phyloP scores from a whole-genome alignment of 2,888 invertebrate species.

The Silvanus unidentatus region DNA sequence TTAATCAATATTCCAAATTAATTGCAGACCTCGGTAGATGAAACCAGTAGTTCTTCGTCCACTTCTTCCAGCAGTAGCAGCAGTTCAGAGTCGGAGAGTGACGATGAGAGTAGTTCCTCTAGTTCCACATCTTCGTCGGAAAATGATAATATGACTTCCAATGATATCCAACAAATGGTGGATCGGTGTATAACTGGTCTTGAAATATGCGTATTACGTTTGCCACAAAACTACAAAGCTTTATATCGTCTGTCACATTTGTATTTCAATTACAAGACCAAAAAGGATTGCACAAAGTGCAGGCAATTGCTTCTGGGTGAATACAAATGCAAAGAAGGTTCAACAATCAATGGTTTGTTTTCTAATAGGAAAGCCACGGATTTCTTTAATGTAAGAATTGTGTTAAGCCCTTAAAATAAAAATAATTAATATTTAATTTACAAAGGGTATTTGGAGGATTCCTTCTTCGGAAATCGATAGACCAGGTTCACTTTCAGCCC shows the following conservation, averaged over 20 bases:
- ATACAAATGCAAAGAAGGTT: slow-evolving; percentile 60
- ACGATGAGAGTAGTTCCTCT: slow-evolving; percentile 47
- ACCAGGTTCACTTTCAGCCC: slow-evolving; percentile 85
- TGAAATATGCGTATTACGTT: slow-evolving; percentile 77
- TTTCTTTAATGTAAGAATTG: slow-evolving; percentile 72
- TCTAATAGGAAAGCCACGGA: slow-evolving; percentile 77
- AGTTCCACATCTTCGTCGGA: slow-evolving; percentile 35
- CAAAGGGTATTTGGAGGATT: slow-evolving; percentile 84
- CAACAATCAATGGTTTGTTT: slow-evolving; percentile 75
- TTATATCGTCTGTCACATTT: slow-evolving; percentile 81
- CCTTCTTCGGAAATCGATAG: slow-evolving; percentile 86
- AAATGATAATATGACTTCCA: slow-evolving; percentile 37
- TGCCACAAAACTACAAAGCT: slow-evolving; percentile 90
- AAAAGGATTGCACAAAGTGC: slow-evolving; percentile 63
- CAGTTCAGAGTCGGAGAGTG: slow-evolving; percentile 50
- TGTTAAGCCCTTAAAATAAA: too few species aligned
- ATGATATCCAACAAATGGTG: slow-evolving; percentile 37
- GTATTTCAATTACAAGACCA: slow-evolving; percentile 64
- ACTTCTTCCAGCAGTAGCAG: slow-evolving; percentile 51
- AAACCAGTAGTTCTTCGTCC: slow-evolving; percentile 30
- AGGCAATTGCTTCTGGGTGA: slow-evolving; percentile 65
- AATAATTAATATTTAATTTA: too few species aligned
- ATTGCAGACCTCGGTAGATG: slow-evolving; percentile 24
- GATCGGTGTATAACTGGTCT: slow-evolving; percentile 53
- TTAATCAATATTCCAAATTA: slow-evolving; percentile 7